Percentiles rank a stretch among this genome's conserved stretches.
These are phyloP conservation scores for Silurus asotus DNA, from an alignment of 2,113 vertebrate species.

Conservation along the genomic window DNA sequence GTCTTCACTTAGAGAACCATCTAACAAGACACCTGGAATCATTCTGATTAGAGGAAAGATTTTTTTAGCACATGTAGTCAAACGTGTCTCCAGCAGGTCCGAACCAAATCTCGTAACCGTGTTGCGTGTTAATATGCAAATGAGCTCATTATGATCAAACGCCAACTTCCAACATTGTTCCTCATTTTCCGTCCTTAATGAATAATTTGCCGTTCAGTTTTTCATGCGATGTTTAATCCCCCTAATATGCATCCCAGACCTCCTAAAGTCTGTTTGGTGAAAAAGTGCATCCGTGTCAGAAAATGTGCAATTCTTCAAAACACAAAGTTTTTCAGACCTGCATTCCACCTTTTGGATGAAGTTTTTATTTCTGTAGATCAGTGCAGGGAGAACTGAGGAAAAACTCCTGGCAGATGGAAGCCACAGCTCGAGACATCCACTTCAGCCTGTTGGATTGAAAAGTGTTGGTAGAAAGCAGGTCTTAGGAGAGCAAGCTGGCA, in stretches of 20 bases:
- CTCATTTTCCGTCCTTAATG: neutral
- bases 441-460: neutral
- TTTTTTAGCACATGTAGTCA: neutral
- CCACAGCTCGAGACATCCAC: neutral
- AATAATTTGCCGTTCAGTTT: neutral
- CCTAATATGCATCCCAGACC: neutral
- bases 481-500: neutral
- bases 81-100: neutral
- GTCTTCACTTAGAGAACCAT: neutral
- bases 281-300: neutral
- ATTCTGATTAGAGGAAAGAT: neutral
- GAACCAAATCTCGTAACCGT: neutral
- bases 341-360: neutral
- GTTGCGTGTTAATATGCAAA: neutral
- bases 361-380: neutral
- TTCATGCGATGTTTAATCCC: neutral
- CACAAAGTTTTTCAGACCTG: neutral
- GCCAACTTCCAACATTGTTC: neutral
- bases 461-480: neutral
- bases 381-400: neutral
- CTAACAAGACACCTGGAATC: slow-evolving; percentile 1
- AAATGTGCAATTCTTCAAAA: neutral
- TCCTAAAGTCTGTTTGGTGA: neutral
- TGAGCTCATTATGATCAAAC: neutral
- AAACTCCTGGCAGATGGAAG: neutral